Base-by-base conservation (phyloP, 2,113 vertebrate genomes). In the Donacobius atricapilla region DNA sequence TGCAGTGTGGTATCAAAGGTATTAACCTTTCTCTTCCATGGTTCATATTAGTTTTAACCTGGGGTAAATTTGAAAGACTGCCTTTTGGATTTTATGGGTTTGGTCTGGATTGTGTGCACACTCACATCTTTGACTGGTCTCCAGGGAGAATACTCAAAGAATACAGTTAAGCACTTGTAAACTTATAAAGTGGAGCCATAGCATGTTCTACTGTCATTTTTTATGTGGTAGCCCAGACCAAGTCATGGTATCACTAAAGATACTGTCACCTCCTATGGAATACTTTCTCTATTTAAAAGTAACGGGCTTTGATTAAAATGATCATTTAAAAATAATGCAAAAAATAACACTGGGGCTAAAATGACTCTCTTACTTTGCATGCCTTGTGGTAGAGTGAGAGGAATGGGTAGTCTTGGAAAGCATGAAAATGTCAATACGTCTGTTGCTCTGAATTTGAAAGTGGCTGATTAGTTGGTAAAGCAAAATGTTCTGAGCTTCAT, bases 1-100 rank as follows among this genome's bases (percentile, higher is more conserved):
- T 96, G 97, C 96, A 98, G 97, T 53, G 71, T 96, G 96, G 94
- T 98, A 89, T 97, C 94, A 81, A 54, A 97, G 93, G 78, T 93
- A 63, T 96, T 97, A 90, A 92, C 86, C 88, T 97, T 97, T 93
- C 83, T 95, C 83, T 95, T 88, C 91, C 82, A 58, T 93, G 81
- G 94, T 96, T 98, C 89, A 14, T 94, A 69, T 25, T 93, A 61
- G 30, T 80, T 96, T 96, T 97, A 82, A 93, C 80, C 61, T 72
- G 80, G 96, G 90, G 57, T 65, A 85, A 91, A 89, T 89, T 91
- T 85, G 17, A n/a, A 76, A 87, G 88, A 61, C 77, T 88, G 31
- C 51, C 21, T 57, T 66, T 76, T 53, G 81, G 57, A 63, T 73
- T 83, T 95, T 91, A 48, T 66, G 76, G 47, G 45, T 88, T 77